Evolutionary conservation across 2,888 invertebrate genomes (phyloP), one percentile per base, ranked within the genome.

Genomic region (Drosophila picticornis): DNA sequence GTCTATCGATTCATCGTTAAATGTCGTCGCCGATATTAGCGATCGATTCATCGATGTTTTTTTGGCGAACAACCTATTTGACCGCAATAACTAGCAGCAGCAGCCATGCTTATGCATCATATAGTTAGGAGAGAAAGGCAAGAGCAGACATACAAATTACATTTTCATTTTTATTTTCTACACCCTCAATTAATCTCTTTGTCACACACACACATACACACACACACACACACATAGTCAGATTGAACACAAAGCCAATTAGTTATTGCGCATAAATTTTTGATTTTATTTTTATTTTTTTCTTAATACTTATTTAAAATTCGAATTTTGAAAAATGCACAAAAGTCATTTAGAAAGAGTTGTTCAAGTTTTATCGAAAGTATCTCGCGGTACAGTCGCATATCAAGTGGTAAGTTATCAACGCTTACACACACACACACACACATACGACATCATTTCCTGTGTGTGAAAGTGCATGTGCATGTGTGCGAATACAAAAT

Each of bases 401-500:
- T 61, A 25, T 38, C 40, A 51, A 58, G 32, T 69, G 73, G 79
- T 79, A 73, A 79, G 79, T 55, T 55, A 10, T n/a, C 50, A 36
- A 56, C 40, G 57, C 72, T 68, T 36, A 61, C 51, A 56, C 64
- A 48, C 58, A 66, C 53, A 63, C 50, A 36, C 16, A 5, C n/a
- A 13, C n/a, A 31, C 34, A 65, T 71, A 48, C 61, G 71, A 36
- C 53, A 50, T 25, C 34, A 32, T 32, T 32, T 13, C 38, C 31
- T 46, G 53, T 59, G 36, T 34, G 61, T 25, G 55, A 62, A 27
- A 53, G 31, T 51, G 57, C 46, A 46, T 25, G 40, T 60, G 48
- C 46, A 62, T 62, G 61, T 59, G 55, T 72, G 25, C 16, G 48
- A 57, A 59, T 56, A 79, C 73, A 83, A 87, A 83, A 84, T 84